A percentile compares a stretch with the other conserved stretches of the same genome.
These are phyloP conservation scores for Patella vulgata DNA, from an alignment of 1,140 invertebrate genomes.

Conservation along the genomic window DNA sequence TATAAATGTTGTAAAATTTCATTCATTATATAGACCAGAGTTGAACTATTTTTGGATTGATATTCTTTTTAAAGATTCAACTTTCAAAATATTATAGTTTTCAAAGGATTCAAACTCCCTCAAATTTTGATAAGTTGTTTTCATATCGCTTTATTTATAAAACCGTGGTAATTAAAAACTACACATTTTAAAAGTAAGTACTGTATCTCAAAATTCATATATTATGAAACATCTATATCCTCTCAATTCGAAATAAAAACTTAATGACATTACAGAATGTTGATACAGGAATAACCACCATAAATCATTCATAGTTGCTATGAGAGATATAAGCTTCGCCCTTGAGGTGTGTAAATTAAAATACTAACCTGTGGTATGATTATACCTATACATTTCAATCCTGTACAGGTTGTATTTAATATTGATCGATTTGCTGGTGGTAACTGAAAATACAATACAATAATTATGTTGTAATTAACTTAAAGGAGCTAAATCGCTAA, in stretches of 20 bases:
- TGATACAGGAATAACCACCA: too few relatives aligned
- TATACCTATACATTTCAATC: constrained; percentile 22
- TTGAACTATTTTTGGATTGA: too few relatives aligned
- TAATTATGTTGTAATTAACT: background rate
- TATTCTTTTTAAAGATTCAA: too few relatives aligned
- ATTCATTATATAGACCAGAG: background rate
- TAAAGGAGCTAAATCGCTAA: too few relatives aligned
- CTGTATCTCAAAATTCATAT: too few relatives aligned
- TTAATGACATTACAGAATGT: background rate
- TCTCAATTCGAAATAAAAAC: background rate
- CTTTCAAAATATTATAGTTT: too few relatives aligned
- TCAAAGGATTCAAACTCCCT: too few relatives aligned
- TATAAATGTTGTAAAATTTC: background rate
- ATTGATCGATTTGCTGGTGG: constrained; percentile 11
- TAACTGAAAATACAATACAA: constrained; percentile 16
- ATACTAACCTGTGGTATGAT: constrained; percentile 23
- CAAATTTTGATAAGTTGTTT: too few relatives aligned
- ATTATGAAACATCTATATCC: background rate
- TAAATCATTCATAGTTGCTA: background rate
- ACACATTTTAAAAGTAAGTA: too few relatives aligned
- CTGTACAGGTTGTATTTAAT: constrained; percentile 28
- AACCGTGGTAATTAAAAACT: too few relatives aligned
- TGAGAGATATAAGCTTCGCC: background rate
- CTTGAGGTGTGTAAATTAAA: background rate
- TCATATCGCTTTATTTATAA: too few relatives aligned